A percentile compares a stretch with the other conserved stretches of the same genome.
Evolutionary conservation across 2,888 invertebrate species (phyloP).

Genomic region (Stratiomys singularior): DNA sequence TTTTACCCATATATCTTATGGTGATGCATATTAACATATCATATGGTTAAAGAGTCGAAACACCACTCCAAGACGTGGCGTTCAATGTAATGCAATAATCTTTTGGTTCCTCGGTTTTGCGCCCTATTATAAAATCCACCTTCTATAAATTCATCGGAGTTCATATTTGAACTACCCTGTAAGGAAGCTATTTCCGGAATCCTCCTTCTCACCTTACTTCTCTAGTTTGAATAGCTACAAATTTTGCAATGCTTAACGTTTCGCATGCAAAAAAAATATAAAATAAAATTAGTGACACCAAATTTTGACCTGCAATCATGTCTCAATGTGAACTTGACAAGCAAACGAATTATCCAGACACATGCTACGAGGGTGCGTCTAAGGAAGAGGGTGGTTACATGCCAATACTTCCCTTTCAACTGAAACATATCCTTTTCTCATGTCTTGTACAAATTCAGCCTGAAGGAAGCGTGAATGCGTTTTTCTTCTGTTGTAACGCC

Average conservation of each 20-base stretch:
- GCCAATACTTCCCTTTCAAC: background rate
- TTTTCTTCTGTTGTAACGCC: background rate
- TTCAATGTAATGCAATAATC: no score
- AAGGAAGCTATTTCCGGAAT: no score
- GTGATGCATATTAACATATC: no score
- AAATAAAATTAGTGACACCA: constrained; percentile 49
- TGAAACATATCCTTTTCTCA: background rate
- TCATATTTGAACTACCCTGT: no score
- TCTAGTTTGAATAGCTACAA: background rate
- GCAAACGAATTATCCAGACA: background rate
- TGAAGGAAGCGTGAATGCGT: background rate
- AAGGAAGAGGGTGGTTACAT: background rate
- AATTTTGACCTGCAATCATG: constrained; percentile 52
- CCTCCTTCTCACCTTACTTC: background rate
- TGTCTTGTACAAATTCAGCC: background rate
- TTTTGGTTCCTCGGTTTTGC: no score
- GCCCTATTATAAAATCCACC: no score
- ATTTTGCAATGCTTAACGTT: background rate
- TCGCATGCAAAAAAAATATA: constrained; percentile 32
- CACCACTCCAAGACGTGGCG: no score
- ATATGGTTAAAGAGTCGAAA: no score
- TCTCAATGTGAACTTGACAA: constrained; percentile 29
- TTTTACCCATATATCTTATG: no score
- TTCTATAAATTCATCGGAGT: no score
- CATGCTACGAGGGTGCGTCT: background rate